Percentiles rank a stretch among this genome's conserved stretches.
These are phyloP conservation scores for Glossophaga mutica DNA, from an alignment of 2,797 vertebrate genomes.

Conservation along the genomic window DNA sequence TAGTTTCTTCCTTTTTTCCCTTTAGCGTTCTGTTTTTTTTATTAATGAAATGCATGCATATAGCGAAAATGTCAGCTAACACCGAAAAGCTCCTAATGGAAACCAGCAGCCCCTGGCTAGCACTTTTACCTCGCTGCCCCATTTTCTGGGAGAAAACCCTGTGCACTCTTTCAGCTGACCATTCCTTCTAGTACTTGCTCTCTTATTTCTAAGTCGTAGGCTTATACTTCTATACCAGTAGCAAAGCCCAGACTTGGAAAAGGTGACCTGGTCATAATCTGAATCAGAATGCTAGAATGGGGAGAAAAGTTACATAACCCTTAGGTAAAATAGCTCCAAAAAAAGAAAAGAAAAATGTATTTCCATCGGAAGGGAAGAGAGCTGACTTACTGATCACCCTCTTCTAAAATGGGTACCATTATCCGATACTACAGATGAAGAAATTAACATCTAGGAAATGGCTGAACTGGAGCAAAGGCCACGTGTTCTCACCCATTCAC, in stretches of 20 bases:
- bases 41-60: neutral
- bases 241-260: neutral
- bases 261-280: neutral
- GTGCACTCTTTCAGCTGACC: neutral
- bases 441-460: neutral
- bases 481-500: neutral
- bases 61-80: neutral
- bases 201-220: neutral
- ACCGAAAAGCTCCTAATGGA: neutral
- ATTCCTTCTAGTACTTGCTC: neutral
- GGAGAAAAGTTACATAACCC: neutral
- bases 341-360: neutral
- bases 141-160: neutral
- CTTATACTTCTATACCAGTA: neutral
- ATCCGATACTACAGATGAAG: neutral
- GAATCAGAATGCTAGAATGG: neutral
- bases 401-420: neutral
- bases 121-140: neutral
- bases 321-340: neutral
- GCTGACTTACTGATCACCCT: neutral
- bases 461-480: neutral
- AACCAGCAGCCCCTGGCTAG: neutral
- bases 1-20: neutral
- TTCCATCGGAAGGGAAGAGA: neutral
- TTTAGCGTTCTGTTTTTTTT: neutral